Percentiles rank a stretch among this genome's conserved stretches.
Evolutionary conservation across 2,888 invertebrate species (phyloP).

Genomic region (Drosophila borealis): DNA sequence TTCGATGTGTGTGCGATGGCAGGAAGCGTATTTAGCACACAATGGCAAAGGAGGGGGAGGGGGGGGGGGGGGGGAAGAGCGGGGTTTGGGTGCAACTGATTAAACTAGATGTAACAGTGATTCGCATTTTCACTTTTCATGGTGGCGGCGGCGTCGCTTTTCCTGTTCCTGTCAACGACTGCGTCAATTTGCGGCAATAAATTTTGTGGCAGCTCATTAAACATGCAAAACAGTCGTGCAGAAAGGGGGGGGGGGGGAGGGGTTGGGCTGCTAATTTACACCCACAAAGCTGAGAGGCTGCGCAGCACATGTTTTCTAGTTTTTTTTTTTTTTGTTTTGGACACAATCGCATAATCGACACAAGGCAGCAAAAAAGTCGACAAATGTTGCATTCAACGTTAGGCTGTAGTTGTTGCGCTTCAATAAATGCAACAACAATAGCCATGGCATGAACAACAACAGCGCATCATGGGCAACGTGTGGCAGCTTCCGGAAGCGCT

Average conservation of each 20-base stretch:
- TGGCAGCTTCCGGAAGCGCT: constrained; percentile 72
- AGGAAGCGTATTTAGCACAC: constrained; percentile 78
- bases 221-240: constrained; percentile 60
- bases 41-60: constrained; percentile 42
- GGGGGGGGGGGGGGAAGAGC: neutral
- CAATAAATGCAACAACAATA: constrained; percentile 61
- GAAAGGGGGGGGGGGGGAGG: neutral
- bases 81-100: constrained; percentile 10
- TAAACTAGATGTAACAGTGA: constrained; percentile 57
- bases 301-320: constrained; percentile 32
- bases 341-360: constrained; percentile 68
- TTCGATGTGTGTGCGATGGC: constrained; percentile 44
- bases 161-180: constrained; percentile 64
- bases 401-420: constrained; percentile 58
- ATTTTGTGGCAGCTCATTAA: constrained; percentile 75
- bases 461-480: constrained; percentile 46
- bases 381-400: constrained; percentile 58
- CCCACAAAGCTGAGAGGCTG: constrained; percentile 23
- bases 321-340: constrained; percentile 47
- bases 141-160: constrained; percentile 41
- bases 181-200: constrained; percentile 66
- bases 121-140: constrained; percentile 71
- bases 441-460: constrained; percentile 28
- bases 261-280: constrained; percentile 32
- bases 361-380: constrained; percentile 43